Base-by-base conservation (phyloP, 2,797 vertebrate genomes). In the Betta splendens region DNA sequence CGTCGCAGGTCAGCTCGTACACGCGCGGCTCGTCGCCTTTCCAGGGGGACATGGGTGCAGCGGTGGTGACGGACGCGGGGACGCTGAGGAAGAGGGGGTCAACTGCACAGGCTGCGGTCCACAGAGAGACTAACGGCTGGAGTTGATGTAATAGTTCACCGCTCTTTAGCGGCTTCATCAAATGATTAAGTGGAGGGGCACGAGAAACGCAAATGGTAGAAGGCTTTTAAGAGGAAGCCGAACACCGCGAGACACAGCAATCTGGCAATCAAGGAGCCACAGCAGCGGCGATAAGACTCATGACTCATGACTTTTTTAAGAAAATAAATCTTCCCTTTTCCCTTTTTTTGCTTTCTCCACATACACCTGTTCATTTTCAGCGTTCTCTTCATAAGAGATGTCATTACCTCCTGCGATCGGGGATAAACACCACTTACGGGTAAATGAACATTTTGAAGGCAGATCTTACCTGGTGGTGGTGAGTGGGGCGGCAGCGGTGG, bases 1-100 rank as follows among this genome's bases (percentile, higher is more conserved):
- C 94, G 1, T 97, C 95, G 0, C 97, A 99, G 64, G 89, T 85
- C 64, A 85, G 73, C 18, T 94, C 92, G 0, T 92, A 94, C 46
- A 94, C 80, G 0, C 92, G 89, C 0, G 91, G 86, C n/a, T 82
- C 75, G 1, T 86, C 53, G 1, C 87, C 86, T 0, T 65, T 86
- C 86, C 83, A 90, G 9, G 81, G 77, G 0, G 53, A 85, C 69
- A 85, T 54, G 38, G 86, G 69, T 2, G 82, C 72, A 0, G 74
- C 48, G 33, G 74, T 71, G 38, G 83, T 64, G 0, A 20, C 56
- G 28, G 86, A 1, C 6, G 74, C 20, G 39, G 84, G 57, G 47
- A 47, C 45, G 49, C 82, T 88, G 26, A 28, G 3, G 35, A 66
- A 17, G 12, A 38, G 23, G 20, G 54, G 15, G 21, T 72, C 39